phyloP scores from a whole-genome alignment of 2,797 vertebrate genomes.

The Gobio occitaniae region DNA sequence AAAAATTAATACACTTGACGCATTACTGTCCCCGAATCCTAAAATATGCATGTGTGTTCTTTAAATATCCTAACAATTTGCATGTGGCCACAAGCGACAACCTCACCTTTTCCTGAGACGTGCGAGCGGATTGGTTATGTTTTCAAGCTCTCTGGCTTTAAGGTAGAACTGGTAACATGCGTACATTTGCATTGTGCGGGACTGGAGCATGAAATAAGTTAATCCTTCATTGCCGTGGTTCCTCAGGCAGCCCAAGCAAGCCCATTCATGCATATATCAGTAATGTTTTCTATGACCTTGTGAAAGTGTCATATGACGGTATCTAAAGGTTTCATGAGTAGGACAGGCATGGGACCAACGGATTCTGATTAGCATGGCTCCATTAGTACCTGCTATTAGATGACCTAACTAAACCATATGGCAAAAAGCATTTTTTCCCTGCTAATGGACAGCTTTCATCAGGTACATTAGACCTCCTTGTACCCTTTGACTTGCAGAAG shows the following conservation, averaged over 20 bases:
- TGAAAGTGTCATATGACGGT: neutral
- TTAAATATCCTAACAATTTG: conserved; percentile 54
- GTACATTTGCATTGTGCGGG: conserved; percentile 8
- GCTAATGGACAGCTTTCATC: neutral
- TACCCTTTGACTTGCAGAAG: neutral
- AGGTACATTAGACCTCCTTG: neutral
- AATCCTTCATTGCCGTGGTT: neutral
- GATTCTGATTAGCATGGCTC: neutral
- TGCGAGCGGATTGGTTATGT: neutral
- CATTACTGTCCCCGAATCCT: conserved; percentile 37
- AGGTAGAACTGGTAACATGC: neutral
- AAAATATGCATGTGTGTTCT: conserved; percentile 51
- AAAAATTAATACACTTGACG: conserved; percentile 36
- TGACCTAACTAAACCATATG: neutral
- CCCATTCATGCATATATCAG: neutral
- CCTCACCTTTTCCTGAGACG: conserved; percentile 19
- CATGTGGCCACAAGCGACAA: conserved; percentile 43
- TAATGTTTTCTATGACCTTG: conserved; percentile 10
- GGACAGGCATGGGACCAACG: neutral
- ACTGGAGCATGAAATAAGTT: conserved; percentile 23
- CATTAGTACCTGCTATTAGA: conserved; percentile 7
- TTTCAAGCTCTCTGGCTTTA: conserved; percentile 18
- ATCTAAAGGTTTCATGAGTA: conserved; percentile 8
- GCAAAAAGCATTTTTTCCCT: neutral
- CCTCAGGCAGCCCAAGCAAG: neutral